Conservation (phyloP, 2,797 vertebrate genomes). For the Hypotaenidia philippensis region DNA sequence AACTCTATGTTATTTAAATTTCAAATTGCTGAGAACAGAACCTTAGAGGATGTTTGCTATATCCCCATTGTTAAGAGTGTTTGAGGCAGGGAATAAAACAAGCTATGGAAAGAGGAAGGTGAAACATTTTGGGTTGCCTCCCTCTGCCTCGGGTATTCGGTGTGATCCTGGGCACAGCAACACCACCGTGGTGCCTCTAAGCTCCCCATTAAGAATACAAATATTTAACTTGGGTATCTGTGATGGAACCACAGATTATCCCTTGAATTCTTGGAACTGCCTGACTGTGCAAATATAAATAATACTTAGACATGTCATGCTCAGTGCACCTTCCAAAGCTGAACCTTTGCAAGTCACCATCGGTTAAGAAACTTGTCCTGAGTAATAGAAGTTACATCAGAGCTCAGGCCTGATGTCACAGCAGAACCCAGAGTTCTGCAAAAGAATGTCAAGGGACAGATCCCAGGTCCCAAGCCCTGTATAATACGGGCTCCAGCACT, state of each 20-base stretch:
- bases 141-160: neutral
- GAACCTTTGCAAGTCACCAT: neutral
- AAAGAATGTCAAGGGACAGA: neutral
- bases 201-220: neutral
- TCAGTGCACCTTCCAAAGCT: neutral
- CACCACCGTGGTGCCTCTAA: neutral
- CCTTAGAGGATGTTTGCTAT: neutral
- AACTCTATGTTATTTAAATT: neutral
- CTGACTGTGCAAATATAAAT: neutral
- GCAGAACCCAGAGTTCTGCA: neutral
- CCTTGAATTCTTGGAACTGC: neutral
- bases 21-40: neutral
- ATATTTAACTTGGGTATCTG: neutral
- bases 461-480: neutral
- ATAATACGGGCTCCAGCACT: neutral
- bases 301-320: neutral
- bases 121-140: neutral
- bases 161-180: neutral
- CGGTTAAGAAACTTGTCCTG: neutral
- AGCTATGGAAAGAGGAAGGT: neutral
- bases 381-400: neutral
- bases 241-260: neutral
- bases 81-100: neutral
- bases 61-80: neutral
- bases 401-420: neutral